Conservation (phyloP, 2,113 vertebrate species). For the Corvus hawaiiensis region DNA sequence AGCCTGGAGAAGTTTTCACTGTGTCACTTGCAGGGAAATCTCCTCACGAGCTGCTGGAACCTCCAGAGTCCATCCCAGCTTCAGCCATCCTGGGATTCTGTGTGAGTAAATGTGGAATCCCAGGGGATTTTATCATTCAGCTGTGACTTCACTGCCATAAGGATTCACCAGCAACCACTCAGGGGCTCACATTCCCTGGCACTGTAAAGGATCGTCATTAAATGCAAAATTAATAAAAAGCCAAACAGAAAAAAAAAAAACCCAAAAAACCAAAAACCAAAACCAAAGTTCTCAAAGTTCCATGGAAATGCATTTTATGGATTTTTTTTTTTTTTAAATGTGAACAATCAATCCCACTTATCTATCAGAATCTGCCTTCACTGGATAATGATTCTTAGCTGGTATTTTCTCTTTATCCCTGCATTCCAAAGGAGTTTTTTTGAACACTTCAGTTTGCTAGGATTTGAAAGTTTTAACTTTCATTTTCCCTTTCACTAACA, state of each 20-base stretch:
- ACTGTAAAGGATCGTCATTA: not conserved
- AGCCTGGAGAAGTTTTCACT: not conserved
- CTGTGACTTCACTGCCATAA: accelerated
- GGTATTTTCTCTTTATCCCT: not conserved
- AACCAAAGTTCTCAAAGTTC: not conserved
- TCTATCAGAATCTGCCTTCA: not conserved
- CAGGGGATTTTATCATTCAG: accelerated
- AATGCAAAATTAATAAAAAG: not conserved
- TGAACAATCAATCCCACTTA: not conserved
- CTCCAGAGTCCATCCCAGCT: not conserved
- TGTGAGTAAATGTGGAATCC: not conserved
- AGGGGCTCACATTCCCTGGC: not conserved
- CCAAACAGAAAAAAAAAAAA: not conserved
- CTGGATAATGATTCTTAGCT: not conserved
- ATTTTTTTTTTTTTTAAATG: not conserved
- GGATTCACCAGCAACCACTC: not conserved
- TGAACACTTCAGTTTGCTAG: not conserved
- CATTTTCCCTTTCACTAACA: not conserved
- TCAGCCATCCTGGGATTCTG: not conserved
- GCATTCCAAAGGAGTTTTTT: not conserved
- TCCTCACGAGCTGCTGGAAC: not conserved
- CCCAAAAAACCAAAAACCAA: no score
- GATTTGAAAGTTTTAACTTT: not conserved
- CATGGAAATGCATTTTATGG: not conserved
- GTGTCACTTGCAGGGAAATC: not conserved